Base-by-base conservation (phyloP, 2,113 vertebrate genomes). In the Irena cyanogastra region DNA sequence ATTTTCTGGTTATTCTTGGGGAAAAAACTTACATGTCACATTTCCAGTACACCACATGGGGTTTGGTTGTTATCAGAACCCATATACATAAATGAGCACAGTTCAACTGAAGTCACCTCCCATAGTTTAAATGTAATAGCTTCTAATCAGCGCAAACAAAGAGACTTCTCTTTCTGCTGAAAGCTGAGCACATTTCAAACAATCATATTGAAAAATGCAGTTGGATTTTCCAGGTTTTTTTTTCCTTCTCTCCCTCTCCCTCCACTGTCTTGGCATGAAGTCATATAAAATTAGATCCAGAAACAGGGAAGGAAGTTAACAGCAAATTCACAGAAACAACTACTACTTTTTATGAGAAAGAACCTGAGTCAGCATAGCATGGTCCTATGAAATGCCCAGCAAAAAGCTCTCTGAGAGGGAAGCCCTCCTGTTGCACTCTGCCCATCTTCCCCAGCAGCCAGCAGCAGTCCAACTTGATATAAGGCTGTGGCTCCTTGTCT, bases 241-340 rank as follows among this genome's bases (percentile, higher is more conserved):
- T 50, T 57, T 6, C 24, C 15, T 93, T 92, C 49, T 83, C 37
- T 76, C 19, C 33, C 17, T 56, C 31, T 82, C 39, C 28, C 60
- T 59, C 35, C 50, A 47, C 30, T 74, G 42, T 63, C 49, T 93
- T 60, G 52, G 63, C 77, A 80, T 47, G 42, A 95, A 83, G 42
- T 92, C 65, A 77, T 49, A 83, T 2, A 53, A 97, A 97, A 97
- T 78, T 74, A 89, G 44, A 92, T 89, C 71, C 94, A 97, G 95
- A 95, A 96, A 94, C 42, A 42, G 9, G 27, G 33, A 76, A 83
- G 47, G 81, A 93, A 20, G 28, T 75, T 87, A 94, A 88, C 28
- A 63, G 70, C 63, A 94, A 94, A 86, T 59, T 85, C 76, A 74
- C 50, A 94, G 92, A 95, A 77, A 86, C 49, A 75, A 82, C 61